phyloP scores from a whole-genome alignment of 1,140 invertebrate species.

The Neodiprion virginianus region DNA sequence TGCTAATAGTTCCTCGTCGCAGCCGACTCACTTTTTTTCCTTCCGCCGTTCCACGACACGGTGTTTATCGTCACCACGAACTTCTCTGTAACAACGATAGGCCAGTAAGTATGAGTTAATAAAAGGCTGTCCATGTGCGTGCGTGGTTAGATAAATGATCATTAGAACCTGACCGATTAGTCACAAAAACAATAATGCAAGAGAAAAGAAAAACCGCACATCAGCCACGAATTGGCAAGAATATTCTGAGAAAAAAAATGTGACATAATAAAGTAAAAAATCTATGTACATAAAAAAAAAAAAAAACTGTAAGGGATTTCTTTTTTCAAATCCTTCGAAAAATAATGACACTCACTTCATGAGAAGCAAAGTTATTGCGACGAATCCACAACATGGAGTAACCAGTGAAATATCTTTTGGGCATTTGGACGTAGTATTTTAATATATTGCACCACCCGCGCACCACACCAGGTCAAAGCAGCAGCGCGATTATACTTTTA shows the following conservation, averaged over 20 bases:
- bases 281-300: background rate
- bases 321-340: background rate
- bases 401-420: background rate
- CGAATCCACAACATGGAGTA: background rate
- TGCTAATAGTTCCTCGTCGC: conserved; percentile 37
- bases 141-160: too few species aligned
- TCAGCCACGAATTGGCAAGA: conserved; percentile 6
- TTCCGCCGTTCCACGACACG: conserved; percentile 44
- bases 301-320: background rate
- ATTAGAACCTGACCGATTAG: too few species aligned
- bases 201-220: too few species aligned
- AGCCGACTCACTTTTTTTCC: conserved; percentile 44
- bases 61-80: conserved; percentile 52
- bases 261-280: background rate
- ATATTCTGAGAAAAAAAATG: conserved; percentile 10
- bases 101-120: too few species aligned
- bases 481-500: background rate
- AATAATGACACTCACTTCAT: background rate
- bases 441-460: conserved; percentile 6
- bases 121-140: too few species aligned
- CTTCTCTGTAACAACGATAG: conserved; percentile 43
- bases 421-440: background rate
- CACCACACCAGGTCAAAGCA: background rate
- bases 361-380: background rate
- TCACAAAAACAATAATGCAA: too few species aligned